Conservation (phyloP, 1,140 invertebrate species). For the Drosophila carrolli region DNA sequence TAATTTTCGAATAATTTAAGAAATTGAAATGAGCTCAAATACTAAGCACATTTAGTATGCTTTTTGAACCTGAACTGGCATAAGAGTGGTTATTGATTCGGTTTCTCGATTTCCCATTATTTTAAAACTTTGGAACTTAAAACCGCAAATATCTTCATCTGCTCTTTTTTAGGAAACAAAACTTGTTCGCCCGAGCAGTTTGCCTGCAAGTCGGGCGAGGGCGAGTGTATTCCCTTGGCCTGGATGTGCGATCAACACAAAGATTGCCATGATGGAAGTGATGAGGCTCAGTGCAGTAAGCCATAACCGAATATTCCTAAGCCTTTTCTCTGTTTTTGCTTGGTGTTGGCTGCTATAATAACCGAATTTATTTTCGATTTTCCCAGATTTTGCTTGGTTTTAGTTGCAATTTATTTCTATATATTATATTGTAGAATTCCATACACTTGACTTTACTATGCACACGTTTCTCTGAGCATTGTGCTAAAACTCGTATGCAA, state of each 20-base stretch:
- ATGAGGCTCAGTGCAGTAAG: slow-evolving; percentile 96
- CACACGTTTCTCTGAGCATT: slow-evolving; percentile 46
- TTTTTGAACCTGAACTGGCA: too few relatives aligned
- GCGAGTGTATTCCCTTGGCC: slow-evolving; percentile 93
- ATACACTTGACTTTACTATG: slow-evolving; percentile 31
- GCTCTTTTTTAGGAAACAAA: slow-evolving; percentile 88
- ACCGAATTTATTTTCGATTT: slow-evolving; percentile 21
- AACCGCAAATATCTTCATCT: slow-evolving; percentile 42
- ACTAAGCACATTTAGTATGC: too few relatives aligned
- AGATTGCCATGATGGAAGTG: slow-evolving; percentile 95
- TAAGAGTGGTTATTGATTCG: too few relatives aligned
- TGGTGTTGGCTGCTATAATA: slow-evolving; percentile 30
- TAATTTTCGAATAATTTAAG: too few relatives aligned
- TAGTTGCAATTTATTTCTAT: slow-evolving; percentile 19
- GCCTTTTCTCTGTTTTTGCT: slow-evolving; percentile 11
- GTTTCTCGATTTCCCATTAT: not conserved
- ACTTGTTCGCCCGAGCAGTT: slow-evolving; percentile 93
- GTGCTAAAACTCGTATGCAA: slow-evolving; percentile 50
- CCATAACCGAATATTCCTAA: slow-evolving; percentile 28
- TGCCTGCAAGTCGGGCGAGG: slow-evolving; percentile 90
- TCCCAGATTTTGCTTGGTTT: slow-evolving; percentile 22
- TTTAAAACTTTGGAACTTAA: slow-evolving; percentile 9
- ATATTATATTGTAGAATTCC: slow-evolving; percentile 9
- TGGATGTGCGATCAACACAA: slow-evolving; percentile 96
- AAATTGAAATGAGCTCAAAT: too few relatives aligned